Evolutionary conservation across 1,140 invertebrate species (phyloP).

Genomic region (Lanistes nyassanus): DNA sequence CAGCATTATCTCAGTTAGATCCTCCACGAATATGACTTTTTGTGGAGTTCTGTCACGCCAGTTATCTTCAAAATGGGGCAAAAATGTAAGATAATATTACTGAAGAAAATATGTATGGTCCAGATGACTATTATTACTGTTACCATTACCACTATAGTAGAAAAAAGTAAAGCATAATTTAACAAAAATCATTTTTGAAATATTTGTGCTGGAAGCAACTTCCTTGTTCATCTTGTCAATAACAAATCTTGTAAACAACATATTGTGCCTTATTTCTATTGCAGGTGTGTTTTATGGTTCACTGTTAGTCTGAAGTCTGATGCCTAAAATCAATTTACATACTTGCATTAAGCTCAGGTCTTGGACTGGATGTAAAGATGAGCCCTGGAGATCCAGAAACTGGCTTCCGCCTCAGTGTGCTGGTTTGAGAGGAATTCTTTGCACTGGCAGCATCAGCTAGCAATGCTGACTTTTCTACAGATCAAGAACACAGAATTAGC

Average conservation of each 20-base stretch:
- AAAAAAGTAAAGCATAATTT: background rate
- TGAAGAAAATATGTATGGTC: no score
- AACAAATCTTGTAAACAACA: no score
- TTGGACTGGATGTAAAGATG: constrained; percentile 18
- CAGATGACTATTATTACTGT: background rate
- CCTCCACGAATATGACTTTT: constrained; percentile 78
- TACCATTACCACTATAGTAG: background rate
- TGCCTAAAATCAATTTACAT: no score
- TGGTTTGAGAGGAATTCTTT: background rate
- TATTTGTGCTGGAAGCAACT: no score
- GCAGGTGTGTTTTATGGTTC: background rate
- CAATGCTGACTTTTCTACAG: constrained; percentile 10
- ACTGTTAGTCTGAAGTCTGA: background rate
- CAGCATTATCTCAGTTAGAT: constrained; percentile 77
- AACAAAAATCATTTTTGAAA: background rate
- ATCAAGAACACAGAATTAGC: background rate
- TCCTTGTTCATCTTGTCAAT: no score
- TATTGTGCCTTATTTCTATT: no score
- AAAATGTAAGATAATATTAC: background rate
- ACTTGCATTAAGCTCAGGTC: constrained; percentile 9
- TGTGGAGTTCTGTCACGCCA: constrained; percentile 57
- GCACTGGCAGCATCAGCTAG: constrained; percentile 9
- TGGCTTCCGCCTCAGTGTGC: constrained; percentile 6
- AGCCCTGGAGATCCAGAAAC: constrained; percentile 13
- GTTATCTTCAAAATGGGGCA: background rate